Conservation (phyloP, 2,888 invertebrate species). For the Metacarcinus magister region DNA sequence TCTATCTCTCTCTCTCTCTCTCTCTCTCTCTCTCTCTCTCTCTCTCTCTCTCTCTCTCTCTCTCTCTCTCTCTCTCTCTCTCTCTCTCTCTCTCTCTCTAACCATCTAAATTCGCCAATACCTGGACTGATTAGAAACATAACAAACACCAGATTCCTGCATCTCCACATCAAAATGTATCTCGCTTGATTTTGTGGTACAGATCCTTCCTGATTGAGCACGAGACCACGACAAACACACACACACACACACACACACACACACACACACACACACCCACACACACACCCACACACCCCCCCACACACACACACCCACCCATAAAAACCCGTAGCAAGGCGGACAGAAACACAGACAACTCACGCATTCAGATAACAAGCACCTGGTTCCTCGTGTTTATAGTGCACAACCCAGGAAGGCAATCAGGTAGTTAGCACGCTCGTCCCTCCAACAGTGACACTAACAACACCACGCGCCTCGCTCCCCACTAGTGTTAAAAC, state of each 20-base stretch:
- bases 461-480: neutral
- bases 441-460: neutral
- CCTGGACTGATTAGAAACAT: too few species aligned
- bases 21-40: slow-evolving; percentile 2
- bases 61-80: slow-evolving; percentile 6
- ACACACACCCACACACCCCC: too few species aligned
- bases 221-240: neutral
- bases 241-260: too few species aligned
- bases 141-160: too few species aligned
- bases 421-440: neutral
- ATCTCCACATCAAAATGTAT: too few species aligned
- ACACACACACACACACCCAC: too few species aligned
- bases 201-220: too few species aligned
- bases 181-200: too few species aligned
- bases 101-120: too few species aligned
- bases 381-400: neutral
- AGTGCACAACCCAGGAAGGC: neutral
- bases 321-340: too few species aligned
- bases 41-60: slow-evolving; percentile 26
- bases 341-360: neutral
- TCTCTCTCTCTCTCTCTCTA: too few species aligned
- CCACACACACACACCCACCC: too few species aligned
- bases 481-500: neutral
- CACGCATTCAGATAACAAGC: neutral
- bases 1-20: neutral